phyloP scores from a whole-genome alignment of 2,113 vertebrate species.

The Elgaria multicarinata region DNA sequence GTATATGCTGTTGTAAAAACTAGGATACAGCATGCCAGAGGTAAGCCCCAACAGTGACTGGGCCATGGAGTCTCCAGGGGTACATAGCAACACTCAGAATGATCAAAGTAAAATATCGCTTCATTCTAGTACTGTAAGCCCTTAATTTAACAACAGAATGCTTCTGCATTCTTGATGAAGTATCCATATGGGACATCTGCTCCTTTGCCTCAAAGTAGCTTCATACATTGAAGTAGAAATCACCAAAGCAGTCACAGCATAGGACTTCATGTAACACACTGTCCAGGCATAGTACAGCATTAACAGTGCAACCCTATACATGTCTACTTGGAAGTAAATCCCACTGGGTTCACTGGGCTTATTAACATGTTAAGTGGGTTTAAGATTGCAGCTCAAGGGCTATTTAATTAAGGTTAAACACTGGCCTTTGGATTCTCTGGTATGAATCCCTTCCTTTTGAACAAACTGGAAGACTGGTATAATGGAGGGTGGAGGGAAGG shows the following conservation, averaged over 20 bases:
- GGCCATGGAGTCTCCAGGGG: background rate
- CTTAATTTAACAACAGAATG: slow-evolving; percentile 32
- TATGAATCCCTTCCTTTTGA: background rate
- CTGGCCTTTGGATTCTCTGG: background rate
- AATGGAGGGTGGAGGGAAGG: too few species aligned
- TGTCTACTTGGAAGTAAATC: background rate
- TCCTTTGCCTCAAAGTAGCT: background rate
- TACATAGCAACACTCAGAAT: background rate
- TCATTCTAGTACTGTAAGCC: background rate
- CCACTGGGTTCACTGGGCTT: background rate
- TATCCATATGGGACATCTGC: background rate
- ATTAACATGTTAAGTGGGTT: background rate
- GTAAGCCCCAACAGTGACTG: background rate
- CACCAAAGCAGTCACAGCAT: background rate
- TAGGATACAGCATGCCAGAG: slow-evolving; percentile 10
- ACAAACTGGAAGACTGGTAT: background rate
- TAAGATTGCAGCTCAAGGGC: background rate
- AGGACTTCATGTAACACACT: background rate
- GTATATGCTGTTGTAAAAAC: slow-evolving; percentile 38
- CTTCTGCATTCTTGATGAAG: slow-evolving; percentile 7
- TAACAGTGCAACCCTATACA: background rate
- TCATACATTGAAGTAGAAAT: slow-evolving; percentile 1
- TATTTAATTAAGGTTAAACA: background rate
- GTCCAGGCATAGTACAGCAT: background rate
- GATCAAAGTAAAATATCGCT: slow-evolving; percentile 33